Evolutionary conservation across 2,888 invertebrate species (phyloP).

Genomic region (Sphaeridia pumilis): DNA sequence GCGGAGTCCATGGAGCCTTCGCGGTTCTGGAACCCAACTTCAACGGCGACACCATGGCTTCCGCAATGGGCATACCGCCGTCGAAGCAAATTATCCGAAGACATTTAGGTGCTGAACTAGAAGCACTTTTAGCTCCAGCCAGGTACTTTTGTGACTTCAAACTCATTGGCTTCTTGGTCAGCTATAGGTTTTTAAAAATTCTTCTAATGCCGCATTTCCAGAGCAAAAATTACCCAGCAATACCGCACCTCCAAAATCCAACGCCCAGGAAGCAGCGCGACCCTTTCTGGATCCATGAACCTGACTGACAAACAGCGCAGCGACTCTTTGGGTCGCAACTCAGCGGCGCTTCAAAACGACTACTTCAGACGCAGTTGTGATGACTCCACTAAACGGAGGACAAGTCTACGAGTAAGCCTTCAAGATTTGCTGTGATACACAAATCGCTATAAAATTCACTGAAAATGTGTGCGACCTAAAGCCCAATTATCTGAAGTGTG

Average conservation of each 20-base stretch:
- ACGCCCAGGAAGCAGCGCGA: constrained; percentile 16
- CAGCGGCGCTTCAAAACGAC: constrained; percentile 24
- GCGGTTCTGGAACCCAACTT: constrained; percentile 88
- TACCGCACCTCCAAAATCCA: constrained; percentile 35
- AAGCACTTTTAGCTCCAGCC: constrained; percentile 79
- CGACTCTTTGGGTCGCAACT: constrained; percentile 30
- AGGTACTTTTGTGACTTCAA: constrained; percentile 49
- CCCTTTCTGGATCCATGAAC: background rate
- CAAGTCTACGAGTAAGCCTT: constrained; percentile 49
- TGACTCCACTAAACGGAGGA: constrained; percentile 41
- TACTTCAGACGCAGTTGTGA: constrained; percentile 31
- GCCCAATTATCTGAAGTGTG: no score
- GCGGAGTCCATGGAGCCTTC: constrained; percentile 87
- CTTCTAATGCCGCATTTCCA: constrained; percentile 11
- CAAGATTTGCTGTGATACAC: constrained; percentile 23
- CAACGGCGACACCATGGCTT: constrained; percentile 88
- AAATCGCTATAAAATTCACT: no score
- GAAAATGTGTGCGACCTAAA: no score
- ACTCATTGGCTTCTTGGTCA: background rate
- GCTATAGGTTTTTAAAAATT: background rate
- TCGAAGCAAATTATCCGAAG: constrained; percentile 85
- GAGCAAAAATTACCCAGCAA: constrained; percentile 36
- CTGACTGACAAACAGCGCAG: constrained; percentile 32
- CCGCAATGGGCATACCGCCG: constrained; percentile 75
- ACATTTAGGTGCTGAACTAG: constrained; percentile 81